These are phyloP conservation scores for Diorhabda carinulata DNA, from an alignment of 1,140 invertebrate species.

Conservation along the genomic window DNA sequence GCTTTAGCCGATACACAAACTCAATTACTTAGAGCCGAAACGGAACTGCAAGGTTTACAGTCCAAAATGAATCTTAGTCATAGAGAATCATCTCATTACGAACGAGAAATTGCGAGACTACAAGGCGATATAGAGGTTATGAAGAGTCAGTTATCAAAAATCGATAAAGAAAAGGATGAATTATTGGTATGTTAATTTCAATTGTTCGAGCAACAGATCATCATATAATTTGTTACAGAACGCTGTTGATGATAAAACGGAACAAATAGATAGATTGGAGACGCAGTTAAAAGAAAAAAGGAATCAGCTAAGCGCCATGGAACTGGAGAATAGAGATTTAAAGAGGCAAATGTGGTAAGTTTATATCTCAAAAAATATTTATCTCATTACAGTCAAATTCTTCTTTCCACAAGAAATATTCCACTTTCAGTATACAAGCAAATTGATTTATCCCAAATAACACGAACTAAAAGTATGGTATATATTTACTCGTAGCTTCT, in stretches of 20 bases:
- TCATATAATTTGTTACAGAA: slow-evolving; percentile 38
- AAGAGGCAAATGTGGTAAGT: slow-evolving; percentile 42
- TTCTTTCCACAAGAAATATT: too few relatives aligned
- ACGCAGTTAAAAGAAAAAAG: slow-evolving; percentile 35
- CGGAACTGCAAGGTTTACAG: slow-evolving; percentile 35
- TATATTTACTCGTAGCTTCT: too few relatives aligned
- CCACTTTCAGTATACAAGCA: too few relatives aligned
- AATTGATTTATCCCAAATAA: too few relatives aligned
- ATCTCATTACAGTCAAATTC: too few relatives aligned
- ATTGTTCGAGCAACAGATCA: not conserved
- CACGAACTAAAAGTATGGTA: too few relatives aligned
- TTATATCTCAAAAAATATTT: too few relatives aligned
- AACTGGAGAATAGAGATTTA: slow-evolving; percentile 35
- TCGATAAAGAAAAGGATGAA: slow-evolving; percentile 46
- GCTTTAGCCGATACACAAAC: slow-evolving; percentile 41
- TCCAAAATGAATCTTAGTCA: slow-evolving; percentile 32
- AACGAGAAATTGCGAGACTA: slow-evolving; percentile 35
- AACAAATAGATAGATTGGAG: slow-evolving; percentile 40
- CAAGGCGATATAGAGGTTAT: slow-evolving; percentile 39
- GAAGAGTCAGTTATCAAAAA: slow-evolving; percentile 38
- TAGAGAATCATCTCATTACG: slow-evolving; percentile 6
- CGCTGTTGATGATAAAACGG: slow-evolving; percentile 45
- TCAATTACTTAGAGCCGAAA: slow-evolving; percentile 39
- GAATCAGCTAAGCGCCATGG: slow-evolving; percentile 27
- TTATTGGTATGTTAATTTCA: slow-evolving; percentile 38